These are phyloP conservation scores for Thermophis baileyi DNA, from an alignment of 2,113 vertebrate genomes.

Conservation along the genomic window DNA sequence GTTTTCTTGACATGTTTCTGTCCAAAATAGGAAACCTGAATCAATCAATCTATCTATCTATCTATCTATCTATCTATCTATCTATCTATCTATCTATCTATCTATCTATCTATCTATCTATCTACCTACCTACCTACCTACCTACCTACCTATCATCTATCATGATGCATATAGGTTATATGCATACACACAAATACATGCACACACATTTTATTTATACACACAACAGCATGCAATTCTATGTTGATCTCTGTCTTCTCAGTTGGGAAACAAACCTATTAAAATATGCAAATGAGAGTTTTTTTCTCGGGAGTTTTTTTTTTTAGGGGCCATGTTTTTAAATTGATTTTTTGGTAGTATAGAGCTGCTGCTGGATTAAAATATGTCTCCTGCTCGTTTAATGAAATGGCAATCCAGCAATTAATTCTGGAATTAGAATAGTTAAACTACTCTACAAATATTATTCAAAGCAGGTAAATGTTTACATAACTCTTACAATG, in stretches of 20 bases:
- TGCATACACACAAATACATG: slow-evolving; percentile 54
- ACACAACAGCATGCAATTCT: neutral
- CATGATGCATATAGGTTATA: slow-evolving; percentile 40
- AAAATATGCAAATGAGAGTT: slow-evolving; percentile 44
- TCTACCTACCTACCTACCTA: slow-evolving; percentile 17
- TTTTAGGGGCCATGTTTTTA: slow-evolving; percentile 18
- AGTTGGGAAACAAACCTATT: slow-evolving; percentile 38
- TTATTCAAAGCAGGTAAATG: neutral
- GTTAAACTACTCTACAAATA: neutral
- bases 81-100: no score
- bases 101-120: neutral
- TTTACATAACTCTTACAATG: neutral
- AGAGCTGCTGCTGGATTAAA: neutral
- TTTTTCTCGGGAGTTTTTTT: slow-evolving; percentile 44
- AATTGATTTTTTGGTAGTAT: neutral
- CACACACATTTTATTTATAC: slow-evolving; percentile 35
- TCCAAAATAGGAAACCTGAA: slow-evolving; percentile 10
- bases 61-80: neutral
- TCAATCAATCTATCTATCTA: slow-evolving; percentile 22
- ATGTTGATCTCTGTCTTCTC: slow-evolving; percentile 54
- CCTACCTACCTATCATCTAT: slow-evolving; percentile 38
- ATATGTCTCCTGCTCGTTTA: neutral
- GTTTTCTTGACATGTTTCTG: slow-evolving; percentile 23
- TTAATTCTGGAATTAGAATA: neutral
- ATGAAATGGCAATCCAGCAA: neutral